Percentiles rank a stretch among this genome's conserved stretches.
These are phyloP conservation scores for Tachypleus tridentatus DNA, from an alignment of 1,140 invertebrate genomes.

Conservation along the genomic window DNA sequence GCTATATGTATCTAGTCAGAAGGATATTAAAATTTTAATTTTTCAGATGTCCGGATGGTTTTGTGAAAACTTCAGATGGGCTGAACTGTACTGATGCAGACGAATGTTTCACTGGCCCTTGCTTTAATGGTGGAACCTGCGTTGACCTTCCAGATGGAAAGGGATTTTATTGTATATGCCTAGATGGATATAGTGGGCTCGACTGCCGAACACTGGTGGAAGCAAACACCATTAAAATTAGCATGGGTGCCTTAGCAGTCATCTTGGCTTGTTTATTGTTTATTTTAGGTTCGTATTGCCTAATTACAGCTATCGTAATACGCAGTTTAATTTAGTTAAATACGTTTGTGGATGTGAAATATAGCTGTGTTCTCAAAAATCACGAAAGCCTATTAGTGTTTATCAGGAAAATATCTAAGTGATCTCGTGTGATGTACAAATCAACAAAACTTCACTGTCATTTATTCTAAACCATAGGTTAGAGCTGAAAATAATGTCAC, in stretches of 20 bases:
- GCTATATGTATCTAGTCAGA: too few relatives aligned
- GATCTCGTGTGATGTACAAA: too few relatives aligned
- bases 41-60: slow-evolving; percentile 75
- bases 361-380: too few relatives aligned
- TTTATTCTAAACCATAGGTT: too few relatives aligned
- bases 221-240: slow-evolving; percentile 11
- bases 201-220: too few relatives aligned
- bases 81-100: slow-evolving; percentile 88
- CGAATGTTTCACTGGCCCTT: slow-evolving; percentile 83
- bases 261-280: slow-evolving; percentile 88
- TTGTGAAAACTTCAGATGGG: slow-evolving; percentile 70
- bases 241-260: slow-evolving; percentile 80
- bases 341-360: too few relatives aligned
- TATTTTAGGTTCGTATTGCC: slow-evolving; percentile 67
- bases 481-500: too few relatives aligned
- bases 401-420: too few relatives aligned
- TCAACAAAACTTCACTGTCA: too few relatives aligned
- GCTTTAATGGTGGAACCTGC: slow-evolving; percentile 52
- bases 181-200: slow-evolving; percentile 73
- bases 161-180: slow-evolving; percentile 45
- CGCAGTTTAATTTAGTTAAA: too few relatives aligned
- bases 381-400: too few relatives aligned
- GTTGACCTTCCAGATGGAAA: slow-evolving; percentile 46
- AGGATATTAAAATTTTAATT: too few relatives aligned
- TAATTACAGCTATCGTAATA: slow-evolving; percentile 43